Base-by-base conservation (phyloP, 2,888 invertebrate genomes). In the Calliopum simillimum region DNA sequence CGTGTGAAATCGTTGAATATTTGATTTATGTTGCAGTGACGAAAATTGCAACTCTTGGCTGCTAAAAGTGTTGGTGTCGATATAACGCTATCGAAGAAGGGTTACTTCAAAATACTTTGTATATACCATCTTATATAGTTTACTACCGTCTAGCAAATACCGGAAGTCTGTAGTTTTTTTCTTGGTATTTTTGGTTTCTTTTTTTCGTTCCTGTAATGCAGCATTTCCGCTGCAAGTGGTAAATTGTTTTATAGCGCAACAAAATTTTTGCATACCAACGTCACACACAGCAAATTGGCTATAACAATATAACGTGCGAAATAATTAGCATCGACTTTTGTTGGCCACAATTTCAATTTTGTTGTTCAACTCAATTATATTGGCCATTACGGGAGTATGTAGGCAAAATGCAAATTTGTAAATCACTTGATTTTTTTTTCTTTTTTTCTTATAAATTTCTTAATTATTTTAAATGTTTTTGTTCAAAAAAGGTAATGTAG, bases 21-120 rank as follows among this genome's bases (percentile, higher is more conserved):
- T 68, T 71, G 70, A 69, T 68, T 73, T 71, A 69, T 55, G 73
- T 49, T 71, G 62, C 68, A 66, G 51, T 72, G 70, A 70, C 59
- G 70, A 72, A 68, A 71, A 71, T 65, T 70, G 68, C 68, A 68
- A 12, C 62, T 70, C 43, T 66, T 25, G 59, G 70, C 44, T 25
- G 44, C 11, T 21, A 51, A 11, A 21, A 13, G 19, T 53, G 53
- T 55, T 53, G 13, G 41, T 65, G 53, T 65, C 51, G 41, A 16
- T 64, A 12, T 64, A 49, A 47, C 13, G 21, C 23, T 19, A 21
- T 46, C 19, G 23, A 23, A 3, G 11, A 44, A 62, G 43, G 16
- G 43, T 49, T 21, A 19, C 16, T 33, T 12, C 13, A 33, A 41
- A 33, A 33, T 33, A 8, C 33, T 33, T n/a, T 25, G 47, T 2